Percentiles rank a stretch among this genome's conserved stretches.
Evolutionary conservation across 2,797 vertebrate species (phyloP).

Genomic region (Phrynocephalus vlangalii): DNA sequence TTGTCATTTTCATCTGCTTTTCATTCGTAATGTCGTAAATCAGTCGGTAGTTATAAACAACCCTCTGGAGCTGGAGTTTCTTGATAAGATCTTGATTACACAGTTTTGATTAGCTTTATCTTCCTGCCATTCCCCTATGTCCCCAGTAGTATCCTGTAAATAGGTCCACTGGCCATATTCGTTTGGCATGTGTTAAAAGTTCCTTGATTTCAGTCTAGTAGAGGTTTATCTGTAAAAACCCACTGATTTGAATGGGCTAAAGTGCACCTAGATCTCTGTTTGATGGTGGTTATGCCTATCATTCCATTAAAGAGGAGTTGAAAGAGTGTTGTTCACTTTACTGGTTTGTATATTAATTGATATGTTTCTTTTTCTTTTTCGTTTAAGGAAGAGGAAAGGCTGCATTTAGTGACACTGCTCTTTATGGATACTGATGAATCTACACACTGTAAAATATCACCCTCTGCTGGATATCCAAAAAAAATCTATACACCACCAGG

Average conservation of each 20-base stretch:
- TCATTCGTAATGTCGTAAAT: neutral
- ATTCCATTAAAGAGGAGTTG: slow-evolving; percentile 66
- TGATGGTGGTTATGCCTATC: slow-evolving; percentile 28
- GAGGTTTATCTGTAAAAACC: neutral
- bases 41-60: slow-evolving; percentile 28
- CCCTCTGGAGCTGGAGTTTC: slow-evolving; percentile 59
- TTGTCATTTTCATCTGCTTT: neutral
- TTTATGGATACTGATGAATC: slow-evolving; percentile 61
- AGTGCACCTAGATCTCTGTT: neutral
- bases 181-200: neutral
- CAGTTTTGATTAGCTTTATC: slow-evolving; percentile 54
- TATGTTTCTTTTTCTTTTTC: neutral
- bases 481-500: neutral
- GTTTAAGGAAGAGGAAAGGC: neutral
- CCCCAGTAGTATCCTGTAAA: slow-evolving; percentile 57
- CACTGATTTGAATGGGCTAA: neutral
- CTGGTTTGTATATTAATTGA: neutral
- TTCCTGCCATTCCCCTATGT: slow-evolving; percentile 27
- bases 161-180: slow-evolving; percentile 8
- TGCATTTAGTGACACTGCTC: slow-evolving; percentile 50
- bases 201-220: neutral
- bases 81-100: slow-evolving; percentile 61
- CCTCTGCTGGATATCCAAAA: slow-evolving; percentile 60
- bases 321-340: slow-evolving; percentile 65
- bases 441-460: slow-evolving; percentile 69